Base-by-base conservation (phyloP, 2,888 invertebrate species). In the Cistogaster globosa region DNA sequence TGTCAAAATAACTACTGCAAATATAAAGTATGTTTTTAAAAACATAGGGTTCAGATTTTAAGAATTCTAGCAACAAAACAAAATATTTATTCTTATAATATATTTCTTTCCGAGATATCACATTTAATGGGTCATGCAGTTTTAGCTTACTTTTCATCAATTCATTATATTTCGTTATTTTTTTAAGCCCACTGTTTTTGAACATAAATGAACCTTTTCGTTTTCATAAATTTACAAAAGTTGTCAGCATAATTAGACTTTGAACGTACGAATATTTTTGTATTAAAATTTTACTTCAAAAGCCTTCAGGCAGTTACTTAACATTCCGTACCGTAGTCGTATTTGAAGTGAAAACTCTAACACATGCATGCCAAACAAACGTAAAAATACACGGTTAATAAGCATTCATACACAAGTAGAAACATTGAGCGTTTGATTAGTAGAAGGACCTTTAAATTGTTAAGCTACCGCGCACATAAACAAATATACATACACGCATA, bases 281-380 rank as follows among this genome's bases (percentile, higher is more conserved):
- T 62, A 79, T 60, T 53, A 26, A 20, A 62, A 51, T 26, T 26
- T 60, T 62, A 38, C 60, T 65, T 75, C 7, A 53, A 74, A 75
- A 82, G n/a, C 71, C 81, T 85, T 78, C 82, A 67, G 85, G 85
- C 82, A 67, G 78, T 85, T 85, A 85, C 85, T 85, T 85, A 85
- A 67, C 82, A 85, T 85, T 78, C 75, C 22, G 51, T 67, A 71
- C 65, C 42, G 55, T 58, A 53, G 63, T 38, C 36, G 42, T 55
- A 8, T 14, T 57, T 18, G 32, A 18, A n/a, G 9, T 55, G n/a
- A 78, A 71, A 63, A 22, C 20, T 42, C n/a, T 11, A 62, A 53
- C 32, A 55, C 20, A 69, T 12, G 18, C 8, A 55, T 18, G 6
- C 11, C 53, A 77, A 18, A 67, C 26, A 42, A n/a, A 32, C 32